Evolutionary conservation across 2,113 vertebrate species (phyloP), one percentile per base, ranked within the genome.

Genomic region (Acinonyx jubatus): DNA sequence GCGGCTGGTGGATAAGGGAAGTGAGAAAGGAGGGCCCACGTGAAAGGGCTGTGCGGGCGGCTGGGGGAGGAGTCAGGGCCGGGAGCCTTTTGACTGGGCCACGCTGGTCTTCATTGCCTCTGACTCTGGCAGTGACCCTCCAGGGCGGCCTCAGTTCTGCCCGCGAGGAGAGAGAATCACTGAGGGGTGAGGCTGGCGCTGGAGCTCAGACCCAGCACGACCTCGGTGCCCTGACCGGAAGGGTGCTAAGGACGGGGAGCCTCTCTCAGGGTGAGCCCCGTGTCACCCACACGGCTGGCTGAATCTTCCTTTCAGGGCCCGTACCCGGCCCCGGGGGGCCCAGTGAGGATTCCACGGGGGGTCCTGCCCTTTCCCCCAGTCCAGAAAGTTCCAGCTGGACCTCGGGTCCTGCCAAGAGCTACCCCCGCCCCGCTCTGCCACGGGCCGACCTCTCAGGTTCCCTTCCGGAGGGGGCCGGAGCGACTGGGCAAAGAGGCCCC

Each of bases 131-230:
- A 18, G 48, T 7, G 29, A 36, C 68, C 50, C 31, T 69, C 66
- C n/a, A 7, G 36, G 81, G 41, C 18, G 13, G 21, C 55, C 33
- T 33, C 10, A 45, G 36, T 1, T 63, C 36, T 38, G 21, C 45
- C 16, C 45, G 5, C 1, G 1, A 25, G 16, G 61, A 45, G 5
- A 14, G 31, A 0, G 29, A 55, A 57, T 9, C 0, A 4, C 45
- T 31, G 57, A n/a, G 55, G 55, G 65, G n/a, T 16, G 25, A 55
- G 23, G 55, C 29, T 0, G 10, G 88, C n/a, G 3, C 14, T 1
- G 6, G 57, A 4, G 50, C 5, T 79, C 50, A 48, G 65, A 15
- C 21, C 9, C 36, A 8, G 11, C 41, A 10, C 4, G 13, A 29
- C 81, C 29, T 21, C 0, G 13, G 19, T 9, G 63, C 55, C 45